Conservation (phyloP, 2,797 vertebrate species). For the Phataginus tetradactyla region DNA sequence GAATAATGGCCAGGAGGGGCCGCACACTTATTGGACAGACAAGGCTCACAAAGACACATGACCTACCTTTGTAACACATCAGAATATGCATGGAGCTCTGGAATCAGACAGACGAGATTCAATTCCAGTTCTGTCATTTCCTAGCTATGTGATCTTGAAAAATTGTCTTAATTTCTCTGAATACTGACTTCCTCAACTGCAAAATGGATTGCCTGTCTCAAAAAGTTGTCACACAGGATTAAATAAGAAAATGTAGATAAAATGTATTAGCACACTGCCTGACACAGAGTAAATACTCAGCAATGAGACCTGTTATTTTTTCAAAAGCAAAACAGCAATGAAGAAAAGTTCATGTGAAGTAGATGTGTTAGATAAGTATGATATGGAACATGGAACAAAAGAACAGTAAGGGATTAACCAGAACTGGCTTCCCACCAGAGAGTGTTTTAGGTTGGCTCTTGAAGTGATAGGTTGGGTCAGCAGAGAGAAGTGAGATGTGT, state of each 20-base stretch:
- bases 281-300: not conserved
- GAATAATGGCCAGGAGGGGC: conserved; percentile 5
- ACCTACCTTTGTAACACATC: conserved; percentile 25
- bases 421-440: conserved; percentile 14
- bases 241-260: not conserved
- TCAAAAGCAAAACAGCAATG: conserved; percentile 30
- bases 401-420: conserved; percentile 59
- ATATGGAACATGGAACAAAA: not conserved
- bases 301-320: conserved; percentile 31
- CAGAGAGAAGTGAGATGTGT: conserved; percentile 72
- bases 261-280: not conserved
- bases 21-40: not conserved
- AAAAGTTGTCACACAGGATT: conserved; percentile 5
- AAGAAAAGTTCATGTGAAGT: conserved; percentile 4
- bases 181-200: not conserved
- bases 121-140: conserved; percentile 2
- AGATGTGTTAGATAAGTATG: not conserved
- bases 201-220: not conserved
- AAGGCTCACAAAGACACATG: conserved; percentile 15
- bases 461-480: conserved; percentile 69
- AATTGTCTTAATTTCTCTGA: conserved; percentile 32
- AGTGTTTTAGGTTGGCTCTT: conserved; percentile 61
- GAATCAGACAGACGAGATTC: conserved; percentile 24
- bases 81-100: conserved; percentile 25
- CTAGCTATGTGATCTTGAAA: not conserved